These are phyloP conservation scores for Conistra vaccinii DNA, from an alignment of 2,888 invertebrate species.

Conservation along the genomic window DNA sequence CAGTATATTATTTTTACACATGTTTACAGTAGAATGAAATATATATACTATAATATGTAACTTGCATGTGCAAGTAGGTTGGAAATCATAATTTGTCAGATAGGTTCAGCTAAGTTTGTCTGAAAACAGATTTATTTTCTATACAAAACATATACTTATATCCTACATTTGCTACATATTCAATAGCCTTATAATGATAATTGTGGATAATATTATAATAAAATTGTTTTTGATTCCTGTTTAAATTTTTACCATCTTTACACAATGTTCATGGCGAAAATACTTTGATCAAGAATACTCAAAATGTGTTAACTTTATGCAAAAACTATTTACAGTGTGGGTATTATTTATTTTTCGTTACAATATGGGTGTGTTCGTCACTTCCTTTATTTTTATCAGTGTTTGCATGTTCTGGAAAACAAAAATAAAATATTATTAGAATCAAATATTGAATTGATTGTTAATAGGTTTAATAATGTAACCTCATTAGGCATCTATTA, in stretches of 20 bases:
- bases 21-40: neutral
- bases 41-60: too few species aligned
- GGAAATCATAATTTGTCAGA: neutral
- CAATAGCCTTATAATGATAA: constrained; percentile 29
- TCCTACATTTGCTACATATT: constrained; percentile 42
- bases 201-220: constrained; percentile 34
- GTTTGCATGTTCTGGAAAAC: constrained; percentile 47
- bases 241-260: constrained; percentile 16
- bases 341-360: constrained; percentile 34
- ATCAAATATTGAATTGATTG: neutral
- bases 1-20: neutral
- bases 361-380: constrained; percentile 14
- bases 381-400: constrained; percentile 22
- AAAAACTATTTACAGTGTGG: constrained; percentile 51
- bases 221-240: constrained; percentile 36
- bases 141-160: constrained; percentile 58
- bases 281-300: too few species aligned
- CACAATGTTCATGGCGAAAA: constrained; percentile 24
- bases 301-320: constrained; percentile 29
- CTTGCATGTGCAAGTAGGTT: neutral
- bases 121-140: constrained; percentile 36
- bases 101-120: neutral
- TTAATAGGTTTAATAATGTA: neutral
- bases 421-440: constrained; percentile 4
- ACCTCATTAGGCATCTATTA: neutral